Evolutionary conservation across 2,888 invertebrate species (phyloP).

Genomic region (Diadegma fenestrale): DNA sequence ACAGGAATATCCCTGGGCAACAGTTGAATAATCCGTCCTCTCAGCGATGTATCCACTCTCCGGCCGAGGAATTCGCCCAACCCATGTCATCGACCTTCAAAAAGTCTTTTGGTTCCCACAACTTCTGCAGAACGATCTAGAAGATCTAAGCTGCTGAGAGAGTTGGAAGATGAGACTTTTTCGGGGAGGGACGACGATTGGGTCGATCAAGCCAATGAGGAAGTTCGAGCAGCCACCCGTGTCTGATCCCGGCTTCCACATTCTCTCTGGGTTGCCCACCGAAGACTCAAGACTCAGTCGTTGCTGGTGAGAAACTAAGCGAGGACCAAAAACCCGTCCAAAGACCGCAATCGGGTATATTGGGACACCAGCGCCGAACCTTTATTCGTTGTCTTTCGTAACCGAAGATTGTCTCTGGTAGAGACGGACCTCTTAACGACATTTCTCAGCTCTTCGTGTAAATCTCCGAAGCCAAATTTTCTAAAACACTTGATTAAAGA

Average conservation of each 20-base stretch:
- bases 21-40: constrained; percentile 19
- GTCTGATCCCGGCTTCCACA: constrained; percentile 30
- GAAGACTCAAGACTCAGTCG: background rate
- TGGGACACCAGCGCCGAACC: constrained; percentile 60
- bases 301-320: constrained; percentile 35
- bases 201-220: constrained; percentile 38
- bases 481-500: constrained; percentile 75
- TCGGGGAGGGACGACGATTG: constrained; percentile 26
- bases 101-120: constrained; percentile 10
- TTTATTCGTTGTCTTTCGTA: constrained; percentile 12
- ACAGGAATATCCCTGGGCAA: constrained; percentile 6
- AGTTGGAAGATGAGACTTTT: background rate
- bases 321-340: constrained; percentile 56
- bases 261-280: constrained; percentile 12
- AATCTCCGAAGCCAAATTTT: constrained; percentile 46
- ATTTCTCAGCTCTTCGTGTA: constrained; percentile 33
- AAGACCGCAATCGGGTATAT: constrained; percentile 48
- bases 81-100: background rate
- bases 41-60: constrained; percentile 8
- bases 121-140: constrained; percentile 19
- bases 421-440: constrained; percentile 21
- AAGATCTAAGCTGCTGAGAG: constrained; percentile 33
- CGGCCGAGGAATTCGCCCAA: background rate
- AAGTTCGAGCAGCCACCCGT: background rate
- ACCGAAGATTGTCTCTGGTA: background rate